phyloP scores from a whole-genome alignment of 2,797 vertebrate genomes.

The Sebastes umbrosus region DNA sequence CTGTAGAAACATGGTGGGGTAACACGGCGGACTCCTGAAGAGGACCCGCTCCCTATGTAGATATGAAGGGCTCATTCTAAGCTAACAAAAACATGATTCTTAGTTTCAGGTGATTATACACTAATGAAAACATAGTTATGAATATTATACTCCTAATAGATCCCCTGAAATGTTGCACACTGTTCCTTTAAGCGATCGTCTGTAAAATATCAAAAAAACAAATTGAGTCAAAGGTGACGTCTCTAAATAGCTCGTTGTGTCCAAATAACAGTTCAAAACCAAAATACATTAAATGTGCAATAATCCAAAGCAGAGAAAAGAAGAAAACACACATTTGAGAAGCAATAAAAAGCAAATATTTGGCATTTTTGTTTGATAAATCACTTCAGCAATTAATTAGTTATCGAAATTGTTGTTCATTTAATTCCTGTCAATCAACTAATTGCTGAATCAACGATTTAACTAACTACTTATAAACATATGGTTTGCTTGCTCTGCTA shows the following conservation, averaged over 20 bases:
- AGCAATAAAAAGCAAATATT: neutral
- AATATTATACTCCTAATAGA: neutral
- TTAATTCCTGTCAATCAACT: neutral
- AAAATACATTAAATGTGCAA: neutral
- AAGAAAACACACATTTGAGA: neutral
- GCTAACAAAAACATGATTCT: too few relatives aligned
- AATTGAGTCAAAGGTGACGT: too few relatives aligned
- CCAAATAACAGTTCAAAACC: neutral
- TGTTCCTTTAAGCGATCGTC: neutral
- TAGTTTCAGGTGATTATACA: neutral
- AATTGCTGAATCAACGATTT: neutral
- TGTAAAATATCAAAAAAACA: neutral
- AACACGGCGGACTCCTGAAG: too few relatives aligned
- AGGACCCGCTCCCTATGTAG: too few relatives aligned
- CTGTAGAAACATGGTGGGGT: fast-evolving
- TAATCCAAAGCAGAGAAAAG: neutral
- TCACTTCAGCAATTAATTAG: neutral
- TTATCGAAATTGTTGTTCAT: neutral
- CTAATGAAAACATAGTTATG: neutral
- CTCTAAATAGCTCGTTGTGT: neutral
- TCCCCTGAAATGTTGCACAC: too few relatives aligned
- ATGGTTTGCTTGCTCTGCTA: neutral
- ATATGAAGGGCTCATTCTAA: too few relatives aligned
- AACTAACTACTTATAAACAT: neutral
- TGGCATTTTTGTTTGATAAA: too few relatives aligned